Percentiles rank a stretch among this genome's conserved stretches.
These are phyloP conservation scores for Catharus fuscescens DNA, from an alignment of 2,113 vertebrate species.

Conservation along the genomic window DNA sequence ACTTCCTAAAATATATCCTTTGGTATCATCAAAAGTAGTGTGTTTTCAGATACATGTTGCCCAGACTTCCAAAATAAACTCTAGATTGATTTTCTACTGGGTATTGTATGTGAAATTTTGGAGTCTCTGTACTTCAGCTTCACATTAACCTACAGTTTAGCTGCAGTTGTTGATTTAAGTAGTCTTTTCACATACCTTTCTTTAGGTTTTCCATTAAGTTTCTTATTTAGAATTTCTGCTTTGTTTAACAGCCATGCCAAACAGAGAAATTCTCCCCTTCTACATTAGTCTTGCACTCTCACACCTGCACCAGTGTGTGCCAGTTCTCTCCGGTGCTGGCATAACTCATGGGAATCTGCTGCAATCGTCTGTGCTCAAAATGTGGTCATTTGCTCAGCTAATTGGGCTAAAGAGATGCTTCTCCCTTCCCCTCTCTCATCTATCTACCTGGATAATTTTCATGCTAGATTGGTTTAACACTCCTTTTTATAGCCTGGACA, in stretches of 20 bases:
- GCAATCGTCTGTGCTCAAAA: neutral
- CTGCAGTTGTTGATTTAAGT: neutral
- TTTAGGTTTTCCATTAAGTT: neutral
- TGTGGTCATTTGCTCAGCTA: neutral
- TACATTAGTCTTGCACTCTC: neutral
- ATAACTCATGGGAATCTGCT: neutral
- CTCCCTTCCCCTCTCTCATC: neutral
- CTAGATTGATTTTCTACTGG: neutral
- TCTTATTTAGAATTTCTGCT: neutral
- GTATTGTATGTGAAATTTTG: neutral
- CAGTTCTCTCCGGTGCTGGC: neutral
- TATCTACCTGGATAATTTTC: neutral
- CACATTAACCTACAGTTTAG: neutral
- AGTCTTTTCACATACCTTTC: neutral
- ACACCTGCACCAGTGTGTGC: neutral
- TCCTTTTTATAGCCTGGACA: neutral
- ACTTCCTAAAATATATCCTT: neutral
- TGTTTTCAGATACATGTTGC: rapidly evolving
- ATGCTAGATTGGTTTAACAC: neutral
- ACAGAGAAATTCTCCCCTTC: neutral
- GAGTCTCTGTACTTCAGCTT: neutral
- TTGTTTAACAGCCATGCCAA: neutral
- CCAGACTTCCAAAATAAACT: neutral
- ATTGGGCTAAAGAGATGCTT: neutral
- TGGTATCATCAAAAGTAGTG: neutral